Conservation (phyloP, 2,888 invertebrate genomes). For the Lepidochrysops patricia region DNA sequence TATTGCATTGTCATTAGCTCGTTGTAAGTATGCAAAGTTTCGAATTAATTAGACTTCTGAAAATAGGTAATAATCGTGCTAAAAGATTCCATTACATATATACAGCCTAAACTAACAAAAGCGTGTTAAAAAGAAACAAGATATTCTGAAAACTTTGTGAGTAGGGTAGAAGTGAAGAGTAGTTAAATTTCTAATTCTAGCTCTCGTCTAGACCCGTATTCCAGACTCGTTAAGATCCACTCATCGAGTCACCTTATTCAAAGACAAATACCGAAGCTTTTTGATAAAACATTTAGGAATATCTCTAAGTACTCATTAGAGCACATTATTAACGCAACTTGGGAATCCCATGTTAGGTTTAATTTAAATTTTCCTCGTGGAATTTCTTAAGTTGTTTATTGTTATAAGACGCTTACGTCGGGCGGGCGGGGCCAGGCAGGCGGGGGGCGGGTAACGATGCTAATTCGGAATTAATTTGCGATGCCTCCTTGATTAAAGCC, state of each 20-base stretch:
- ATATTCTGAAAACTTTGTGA: no score
- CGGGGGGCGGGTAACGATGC: constrained; percentile 36
- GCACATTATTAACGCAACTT: constrained; percentile 7
- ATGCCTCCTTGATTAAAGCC: constrained; percentile 59
- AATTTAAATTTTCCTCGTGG: constrained; percentile 29
- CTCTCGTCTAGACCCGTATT: neutral
- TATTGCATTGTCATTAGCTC: no score
- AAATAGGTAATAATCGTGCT: no score
- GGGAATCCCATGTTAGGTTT: constrained; percentile 16
- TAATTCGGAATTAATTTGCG: constrained; percentile 64
- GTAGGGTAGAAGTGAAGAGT: no score
- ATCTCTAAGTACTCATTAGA: neutral
- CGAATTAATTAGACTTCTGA: no score
- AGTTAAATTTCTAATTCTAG: no score
- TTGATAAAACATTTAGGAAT: neutral
- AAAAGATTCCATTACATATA: no score
- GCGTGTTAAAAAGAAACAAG: no score
- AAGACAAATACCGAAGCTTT: neutral
- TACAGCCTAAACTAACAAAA: no score
- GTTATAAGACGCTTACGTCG: constrained; percentile 34
- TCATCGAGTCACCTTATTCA: neutral
- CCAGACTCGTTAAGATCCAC: neutral
- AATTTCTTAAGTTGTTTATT: constrained; percentile 54
- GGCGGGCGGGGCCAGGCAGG: constrained; percentile 24
- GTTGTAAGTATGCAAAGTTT: no score